These are phyloP conservation scores for Metopia argyrocephala DNA, from an alignment of 2,888 invertebrate species.

Conservation along the genomic window DNA sequence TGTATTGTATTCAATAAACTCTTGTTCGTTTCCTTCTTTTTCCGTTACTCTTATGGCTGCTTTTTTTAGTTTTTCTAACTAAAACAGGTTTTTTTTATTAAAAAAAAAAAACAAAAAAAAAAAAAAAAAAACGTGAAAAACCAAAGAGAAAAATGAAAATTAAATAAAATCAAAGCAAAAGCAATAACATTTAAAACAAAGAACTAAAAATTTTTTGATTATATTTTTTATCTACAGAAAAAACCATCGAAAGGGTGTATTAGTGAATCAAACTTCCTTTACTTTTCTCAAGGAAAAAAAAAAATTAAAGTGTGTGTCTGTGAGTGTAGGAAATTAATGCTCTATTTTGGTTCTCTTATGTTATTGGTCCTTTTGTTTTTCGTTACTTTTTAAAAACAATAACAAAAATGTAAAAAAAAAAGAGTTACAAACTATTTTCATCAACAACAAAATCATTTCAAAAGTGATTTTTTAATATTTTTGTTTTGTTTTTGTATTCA, in stretches of 20 bases:
- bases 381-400: conserved; percentile 45
- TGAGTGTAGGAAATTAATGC: neutral
- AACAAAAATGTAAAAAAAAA: neutral
- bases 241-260: neutral
- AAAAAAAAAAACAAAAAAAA: neutral
- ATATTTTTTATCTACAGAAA: neutral
- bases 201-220: neutral
- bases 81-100: neutral
- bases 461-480: neutral
- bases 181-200: neutral
- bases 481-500: neutral
- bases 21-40: neutral
- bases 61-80: neutral
- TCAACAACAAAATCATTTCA: neutral
- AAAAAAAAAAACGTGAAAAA: neutral
- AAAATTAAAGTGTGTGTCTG: neutral
- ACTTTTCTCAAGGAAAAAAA: conserved; percentile 18
- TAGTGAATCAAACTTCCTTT: neutral
- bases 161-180: neutral
- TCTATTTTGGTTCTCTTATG: neutral
- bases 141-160: neutral
- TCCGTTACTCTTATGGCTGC: neutral
- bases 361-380: too few relatives aligned
- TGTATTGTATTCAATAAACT: neutral
- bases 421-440: neutral